Evolutionary conservation across 1,140 invertebrate genomes (phyloP), one percentile per base, ranked within the genome.

Genomic region (Drosophila biarmipes): DNA sequence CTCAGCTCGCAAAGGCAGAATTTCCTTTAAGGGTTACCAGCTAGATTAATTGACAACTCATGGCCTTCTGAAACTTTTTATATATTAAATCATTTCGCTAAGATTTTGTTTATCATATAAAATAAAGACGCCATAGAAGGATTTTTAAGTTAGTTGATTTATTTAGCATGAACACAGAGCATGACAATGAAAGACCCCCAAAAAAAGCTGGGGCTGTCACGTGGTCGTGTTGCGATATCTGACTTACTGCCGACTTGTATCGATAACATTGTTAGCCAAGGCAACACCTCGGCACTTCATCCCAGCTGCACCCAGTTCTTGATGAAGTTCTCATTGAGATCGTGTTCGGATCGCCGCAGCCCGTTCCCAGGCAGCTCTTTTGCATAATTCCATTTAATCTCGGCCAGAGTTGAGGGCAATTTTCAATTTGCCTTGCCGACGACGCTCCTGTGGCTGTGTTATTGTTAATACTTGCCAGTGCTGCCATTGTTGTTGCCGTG

Each of bases 331-430:
- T 69, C 63, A 69, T 56, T 69, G 21, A 46, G 64, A 68, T 69
- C 63, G 63, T 69, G 63, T 42, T 56, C 34, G 63, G 62, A 67
- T 67, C 38, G 63, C 62, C 24, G n/a, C 31, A 34, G 35, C 24
- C 54, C 51, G 67, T 71, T 71, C 67, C 67, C 67, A 71, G 54
- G 59, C 40, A 68, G 54, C 73, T 75, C 62, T 66, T 76, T 66
- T 62, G 54, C 85, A 82, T 67, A 86, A 71, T 82, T 78, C 80
- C 66, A 64, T 86, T 87, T 87, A 86, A 82, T 87, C 64, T 81
- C 76, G 73, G 78, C 68, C 82, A 57, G 64, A 86, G 78, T 64
- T 82, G 71, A 77, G 72, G 74, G 73, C 82, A 86, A 86, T 86
- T 86, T 86, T 81, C 49, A 78, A 78, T 74, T 80, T 86, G 45